Conservation (phyloP, 2,888 invertebrate genomes). For the Ormyrus rosae region DNA sequence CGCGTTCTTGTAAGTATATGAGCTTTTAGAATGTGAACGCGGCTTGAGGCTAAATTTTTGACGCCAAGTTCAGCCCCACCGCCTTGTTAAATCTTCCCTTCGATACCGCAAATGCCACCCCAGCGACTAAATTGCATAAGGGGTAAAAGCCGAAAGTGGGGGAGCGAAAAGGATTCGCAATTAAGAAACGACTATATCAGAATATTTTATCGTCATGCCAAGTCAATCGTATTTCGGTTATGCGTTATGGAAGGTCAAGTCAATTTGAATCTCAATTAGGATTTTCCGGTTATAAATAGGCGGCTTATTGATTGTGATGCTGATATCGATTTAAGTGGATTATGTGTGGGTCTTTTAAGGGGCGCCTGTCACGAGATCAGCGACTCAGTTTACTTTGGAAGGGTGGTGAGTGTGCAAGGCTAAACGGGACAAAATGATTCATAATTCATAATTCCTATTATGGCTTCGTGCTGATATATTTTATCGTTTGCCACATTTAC, state of each 20-base stretch:
- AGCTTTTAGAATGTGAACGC: too few species aligned
- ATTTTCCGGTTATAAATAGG: slow-evolving; percentile 51
- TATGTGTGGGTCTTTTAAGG: slow-evolving; percentile 35
- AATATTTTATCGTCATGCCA: background rate
- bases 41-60: too few species aligned
- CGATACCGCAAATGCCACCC: background rate
- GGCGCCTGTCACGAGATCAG: slow-evolving; percentile 32
- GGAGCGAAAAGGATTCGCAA: slow-evolving; percentile 10
- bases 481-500: background rate
- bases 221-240: background rate
- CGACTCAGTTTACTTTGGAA: slow-evolving; percentile 1
- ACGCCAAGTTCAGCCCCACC: background rate
- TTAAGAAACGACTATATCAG: background rate
- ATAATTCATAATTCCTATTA: slow-evolving; percentile 49
- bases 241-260: background rate
- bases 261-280: slow-evolving; percentile 47
- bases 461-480: slow-evolving; percentile 19
- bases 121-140: background rate
- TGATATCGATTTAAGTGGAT: slow-evolving; percentile 52
- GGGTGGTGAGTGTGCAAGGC: background rate
- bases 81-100: slow-evolving; percentile 1
- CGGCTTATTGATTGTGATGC: slow-evolving; percentile 38
- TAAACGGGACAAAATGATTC: slow-evolving; percentile 46
- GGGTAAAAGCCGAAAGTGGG: background rate
- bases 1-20: too few species aligned